Evolutionary conservation across 2,113 vertebrate species (phyloP).

Genomic region (Calidris pygmaea): DNA sequence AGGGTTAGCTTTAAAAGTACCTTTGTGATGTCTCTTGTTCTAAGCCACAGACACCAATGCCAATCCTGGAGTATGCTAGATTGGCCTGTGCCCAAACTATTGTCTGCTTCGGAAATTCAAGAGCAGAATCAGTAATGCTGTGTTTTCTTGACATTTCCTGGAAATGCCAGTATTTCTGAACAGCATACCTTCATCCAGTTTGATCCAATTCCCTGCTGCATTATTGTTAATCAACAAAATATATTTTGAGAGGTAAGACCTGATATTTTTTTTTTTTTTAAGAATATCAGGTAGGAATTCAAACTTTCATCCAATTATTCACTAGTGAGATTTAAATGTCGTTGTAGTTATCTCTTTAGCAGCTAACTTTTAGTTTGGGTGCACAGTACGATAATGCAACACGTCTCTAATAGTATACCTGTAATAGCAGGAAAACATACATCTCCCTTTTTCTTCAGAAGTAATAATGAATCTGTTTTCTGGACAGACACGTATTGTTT

Average conservation of each 20-base stretch:
- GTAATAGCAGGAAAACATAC: neutral
- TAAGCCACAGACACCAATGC: neutral
- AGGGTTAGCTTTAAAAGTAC: neutral
- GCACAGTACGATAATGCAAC: neutral
- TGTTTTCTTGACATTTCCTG: neutral
- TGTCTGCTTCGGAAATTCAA: neutral
- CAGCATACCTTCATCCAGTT: neutral
- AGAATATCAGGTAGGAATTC: neutral
- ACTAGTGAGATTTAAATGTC: neutral
- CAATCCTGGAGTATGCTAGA: neutral
- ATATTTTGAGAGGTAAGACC: neutral
- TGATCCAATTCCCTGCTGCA: neutral
- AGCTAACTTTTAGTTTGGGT: neutral
- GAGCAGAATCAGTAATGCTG: neutral
- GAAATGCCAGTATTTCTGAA: neutral
- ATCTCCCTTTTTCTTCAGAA: neutral
- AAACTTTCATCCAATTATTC: neutral
- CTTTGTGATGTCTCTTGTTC: neutral
- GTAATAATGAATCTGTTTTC: conserved; percentile 14
- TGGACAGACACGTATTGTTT: neutral
- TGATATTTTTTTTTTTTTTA: neutral
- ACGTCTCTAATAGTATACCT: neutral
- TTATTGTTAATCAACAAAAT: neutral
- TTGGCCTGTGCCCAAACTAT: neutral
- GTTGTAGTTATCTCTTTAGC: neutral